Conservation (phyloP, 2,797 vertebrate genomes). For the Cephalopachus bancanus region DNA sequence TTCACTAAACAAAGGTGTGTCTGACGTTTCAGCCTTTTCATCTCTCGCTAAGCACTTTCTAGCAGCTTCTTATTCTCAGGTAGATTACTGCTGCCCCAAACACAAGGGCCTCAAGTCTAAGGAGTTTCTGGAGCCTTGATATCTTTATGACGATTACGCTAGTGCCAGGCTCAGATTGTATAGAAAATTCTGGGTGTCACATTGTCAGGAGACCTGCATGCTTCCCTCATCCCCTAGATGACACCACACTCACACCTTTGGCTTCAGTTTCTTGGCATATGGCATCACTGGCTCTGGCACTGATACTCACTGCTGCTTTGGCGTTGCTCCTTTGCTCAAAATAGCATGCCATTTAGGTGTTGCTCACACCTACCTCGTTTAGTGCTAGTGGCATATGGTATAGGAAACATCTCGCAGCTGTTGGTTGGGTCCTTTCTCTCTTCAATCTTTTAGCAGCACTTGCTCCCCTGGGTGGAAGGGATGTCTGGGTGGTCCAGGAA, state of each 20-base stretch:
- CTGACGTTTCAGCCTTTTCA: slow-evolving; percentile 78
- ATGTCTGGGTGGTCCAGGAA: no score
- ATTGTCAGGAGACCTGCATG: neutral
- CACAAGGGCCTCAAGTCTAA: slow-evolving; percentile 32
- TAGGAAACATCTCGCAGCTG: neutral
- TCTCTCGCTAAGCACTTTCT: slow-evolving; percentile 55
- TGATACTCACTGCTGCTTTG: slow-evolving; percentile 49
- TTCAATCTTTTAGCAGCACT: no score
- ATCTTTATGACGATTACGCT: slow-evolving; percentile 24
- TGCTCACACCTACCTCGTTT: neutral
- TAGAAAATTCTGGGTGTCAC: neutral
- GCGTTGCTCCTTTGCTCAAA: slow-evolving; percentile 19
- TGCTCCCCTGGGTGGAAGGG: no score
- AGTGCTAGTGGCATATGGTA: slow-evolving; percentile 26
- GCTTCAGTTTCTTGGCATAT: slow-evolving; percentile 50
- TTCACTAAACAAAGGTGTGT: slow-evolving; percentile 70
- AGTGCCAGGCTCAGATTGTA: neutral
- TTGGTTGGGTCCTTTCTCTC: no score
- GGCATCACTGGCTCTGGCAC: slow-evolving; percentile 41
- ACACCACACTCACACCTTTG: neutral
- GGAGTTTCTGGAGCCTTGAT: slow-evolving; percentile 17
- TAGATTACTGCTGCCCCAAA: slow-evolving; percentile 49
- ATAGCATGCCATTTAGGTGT: slow-evolving; percentile 51
- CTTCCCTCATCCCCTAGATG: neutral
- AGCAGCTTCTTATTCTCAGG: slow-evolving; percentile 70